phyloP scores from a whole-genome alignment of 1,140 invertebrate genomes.

The Trachymyrmex septentrionalis region DNA sequence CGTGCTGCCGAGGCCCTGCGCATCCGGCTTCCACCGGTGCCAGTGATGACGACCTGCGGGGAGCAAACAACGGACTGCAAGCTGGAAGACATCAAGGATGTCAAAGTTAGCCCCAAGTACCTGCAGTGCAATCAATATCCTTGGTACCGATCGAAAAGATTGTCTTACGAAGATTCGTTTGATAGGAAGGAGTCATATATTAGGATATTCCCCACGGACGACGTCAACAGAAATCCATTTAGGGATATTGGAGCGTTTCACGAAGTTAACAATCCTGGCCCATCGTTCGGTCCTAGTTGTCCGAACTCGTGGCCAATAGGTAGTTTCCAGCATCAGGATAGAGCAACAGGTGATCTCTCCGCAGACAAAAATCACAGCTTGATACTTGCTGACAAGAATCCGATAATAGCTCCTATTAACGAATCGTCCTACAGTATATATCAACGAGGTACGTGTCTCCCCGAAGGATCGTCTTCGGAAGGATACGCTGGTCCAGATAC shows the following conservation, averaged over 20 bases:
- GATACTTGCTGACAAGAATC: conserved; percentile 1
- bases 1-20: conserved; percentile 87
- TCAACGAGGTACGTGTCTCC: conserved; percentile 30
- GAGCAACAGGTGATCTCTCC: background rate
- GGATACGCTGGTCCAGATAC: conserved; percentile 30
- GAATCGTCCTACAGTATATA: background rate
- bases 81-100: conserved; percentile 75
- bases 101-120: conserved; percentile 75
- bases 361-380: conserved; percentile 19
- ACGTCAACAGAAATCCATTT: conserved; percentile 31
- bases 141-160: conserved; percentile 43
- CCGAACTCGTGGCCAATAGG: conserved; percentile 8
- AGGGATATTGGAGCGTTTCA: conserved; percentile 54
- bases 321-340: conserved; percentile 4
- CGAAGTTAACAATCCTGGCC: conserved; percentile 60
- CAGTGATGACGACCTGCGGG: conserved; percentile 62
- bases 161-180: conserved; percentile 36
- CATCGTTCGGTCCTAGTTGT: conserved; percentile 17
- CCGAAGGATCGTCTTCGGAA: conserved; percentile 6
- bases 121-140: conserved; percentile 76
- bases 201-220: conserved; percentile 26
- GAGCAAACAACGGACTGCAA: conserved; percentile 67
- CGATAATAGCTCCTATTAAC: background rate
- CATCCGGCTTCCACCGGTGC: conserved; percentile 82
- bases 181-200: conserved; percentile 48